Conservation (phyloP, 2,797 vertebrate genomes). For the Heteromormyrus szaboi region DNA sequence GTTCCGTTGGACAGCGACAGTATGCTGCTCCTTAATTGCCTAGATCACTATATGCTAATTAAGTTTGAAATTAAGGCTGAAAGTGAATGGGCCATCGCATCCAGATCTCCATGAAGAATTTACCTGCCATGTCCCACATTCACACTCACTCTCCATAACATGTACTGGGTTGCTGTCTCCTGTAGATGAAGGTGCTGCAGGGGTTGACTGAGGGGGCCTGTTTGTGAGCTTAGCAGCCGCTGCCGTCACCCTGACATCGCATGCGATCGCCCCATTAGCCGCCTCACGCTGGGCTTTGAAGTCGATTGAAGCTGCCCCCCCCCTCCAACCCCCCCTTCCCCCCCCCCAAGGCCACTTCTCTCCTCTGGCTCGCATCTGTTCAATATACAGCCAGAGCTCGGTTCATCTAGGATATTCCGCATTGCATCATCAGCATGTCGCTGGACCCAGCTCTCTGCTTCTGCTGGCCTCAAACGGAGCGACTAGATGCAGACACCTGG, state of each 20-base stretch:
- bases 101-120: neutral
- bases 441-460: neutral
- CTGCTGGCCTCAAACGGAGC: neutral
- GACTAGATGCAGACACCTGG: neutral
- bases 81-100: neutral
- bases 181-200: neutral
- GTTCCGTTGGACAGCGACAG: neutral
- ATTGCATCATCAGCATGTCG: neutral
- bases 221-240: neutral
- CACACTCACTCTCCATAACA: neutral
- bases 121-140: neutral
- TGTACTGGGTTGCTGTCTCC: neutral
- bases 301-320: neutral
- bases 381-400: neutral
- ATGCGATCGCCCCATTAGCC: neutral
- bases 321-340: neutral
- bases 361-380: neutral
- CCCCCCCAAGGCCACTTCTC: neutral
- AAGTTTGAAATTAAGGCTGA: neutral
- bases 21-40: neutral
- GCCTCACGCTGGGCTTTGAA: neutral
- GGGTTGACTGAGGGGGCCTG: neutral
- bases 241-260: neutral
- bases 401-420: neutral
- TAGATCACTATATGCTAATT: neutral